These are phyloP conservation scores for Vombatus ursinus DNA, from an alignment of 2,113 vertebrate species.

Conservation along the genomic window DNA sequence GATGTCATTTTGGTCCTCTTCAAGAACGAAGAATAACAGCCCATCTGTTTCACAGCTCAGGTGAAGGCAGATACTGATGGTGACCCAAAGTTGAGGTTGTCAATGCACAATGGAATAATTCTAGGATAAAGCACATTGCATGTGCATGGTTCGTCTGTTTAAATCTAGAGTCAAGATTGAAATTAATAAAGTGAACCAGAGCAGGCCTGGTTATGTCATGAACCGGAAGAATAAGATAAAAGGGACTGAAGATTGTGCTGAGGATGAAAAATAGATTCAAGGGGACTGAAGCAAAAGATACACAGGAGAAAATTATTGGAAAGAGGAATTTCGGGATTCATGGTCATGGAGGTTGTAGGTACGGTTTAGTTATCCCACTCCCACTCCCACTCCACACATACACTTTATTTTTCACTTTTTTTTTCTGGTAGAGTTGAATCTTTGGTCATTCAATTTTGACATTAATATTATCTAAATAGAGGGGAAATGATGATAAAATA, in stretches of 20 bases:
- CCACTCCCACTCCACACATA: neutral
- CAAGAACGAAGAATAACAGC: too few species aligned
- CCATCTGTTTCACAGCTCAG: neutral
- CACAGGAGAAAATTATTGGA: neutral
- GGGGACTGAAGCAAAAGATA: neutral
- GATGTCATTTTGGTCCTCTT: too few species aligned
- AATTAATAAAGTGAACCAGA: neutral
- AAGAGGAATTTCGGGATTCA: neutral
- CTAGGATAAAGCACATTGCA: neutral
- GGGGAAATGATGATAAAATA: neutral
- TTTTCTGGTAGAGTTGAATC: neutral
- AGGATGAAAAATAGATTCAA: neutral
- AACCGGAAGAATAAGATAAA: neutral
- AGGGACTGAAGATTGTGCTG: neutral
- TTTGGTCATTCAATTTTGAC: neutral
- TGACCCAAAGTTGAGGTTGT: neutral
- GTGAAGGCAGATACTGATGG: neutral
- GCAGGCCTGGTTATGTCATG: neutral
- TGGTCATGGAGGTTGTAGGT: neutral
- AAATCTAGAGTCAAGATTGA: neutral
- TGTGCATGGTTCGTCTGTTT: neutral
- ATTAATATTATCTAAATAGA: neutral
- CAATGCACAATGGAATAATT: neutral
- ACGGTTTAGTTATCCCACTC: neutral
- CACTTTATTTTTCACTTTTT: neutral